phyloP scores from a whole-genome alignment of 2,113 vertebrate species.

The Salvelinus fontinalis region DNA sequence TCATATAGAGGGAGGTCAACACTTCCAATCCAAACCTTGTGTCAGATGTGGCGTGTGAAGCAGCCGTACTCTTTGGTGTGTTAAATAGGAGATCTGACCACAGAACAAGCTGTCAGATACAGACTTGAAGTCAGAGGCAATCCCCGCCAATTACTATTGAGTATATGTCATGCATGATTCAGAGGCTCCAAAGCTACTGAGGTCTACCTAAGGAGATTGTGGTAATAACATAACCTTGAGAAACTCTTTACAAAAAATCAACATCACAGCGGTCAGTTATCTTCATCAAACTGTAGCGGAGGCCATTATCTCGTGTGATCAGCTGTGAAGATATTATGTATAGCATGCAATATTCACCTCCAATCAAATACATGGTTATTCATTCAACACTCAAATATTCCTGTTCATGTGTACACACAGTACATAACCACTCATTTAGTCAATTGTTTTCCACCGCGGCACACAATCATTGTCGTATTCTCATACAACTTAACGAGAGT shows the following conservation, averaged over 20 bases:
- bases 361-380: neutral
- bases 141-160: slow-evolving; percentile 87
- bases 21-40: slow-evolving; percentile 16
- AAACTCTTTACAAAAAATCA: slow-evolving; percentile 47
- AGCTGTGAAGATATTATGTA: slow-evolving; percentile 20
- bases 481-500: slow-evolving; percentile 45
- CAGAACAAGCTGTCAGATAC: slow-evolving; percentile 91
- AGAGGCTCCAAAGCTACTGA: slow-evolving; percentile 78
- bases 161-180: slow-evolving; percentile 85
- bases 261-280: slow-evolving; percentile 35
- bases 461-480: slow-evolving; percentile 64
- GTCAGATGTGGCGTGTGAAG: slow-evolving; percentile 26
- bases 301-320: slow-evolving; percentile 13
- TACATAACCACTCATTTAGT: neutral
- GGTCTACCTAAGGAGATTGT: slow-evolving; percentile 67
- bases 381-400: neutral
- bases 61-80: slow-evolving; percentile 90
- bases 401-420: neutral
- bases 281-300: slow-evolving; percentile 43
- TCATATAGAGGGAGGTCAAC: too few relatives aligned
- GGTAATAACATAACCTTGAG: slow-evolving; percentile 56
- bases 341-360: neutral
- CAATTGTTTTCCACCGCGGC: slow-evolving; percentile 39
- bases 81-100: slow-evolving; percentile 91
- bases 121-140: slow-evolving; percentile 87